Base-by-base conservation (phyloP, 2,113 vertebrate genomes). In the Rhinogobius similis region DNA sequence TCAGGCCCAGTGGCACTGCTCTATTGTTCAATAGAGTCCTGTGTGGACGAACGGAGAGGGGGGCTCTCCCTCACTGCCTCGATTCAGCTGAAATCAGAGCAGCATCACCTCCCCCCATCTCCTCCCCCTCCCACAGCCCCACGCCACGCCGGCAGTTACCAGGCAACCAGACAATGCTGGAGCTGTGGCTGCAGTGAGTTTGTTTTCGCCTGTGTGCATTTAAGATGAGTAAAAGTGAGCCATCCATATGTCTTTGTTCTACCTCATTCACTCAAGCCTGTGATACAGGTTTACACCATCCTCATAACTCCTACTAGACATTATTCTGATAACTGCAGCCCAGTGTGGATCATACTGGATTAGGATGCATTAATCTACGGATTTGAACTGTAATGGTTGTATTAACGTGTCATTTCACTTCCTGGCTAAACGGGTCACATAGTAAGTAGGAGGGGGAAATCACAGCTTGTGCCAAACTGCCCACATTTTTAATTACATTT, bases 91-190 rank as follows among this genome's bases (percentile, higher is more conserved):
- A 91, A 92, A 91, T 90, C 88, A 91, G 89, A 90, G 86, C 87
- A 86, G 81, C 87, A 88, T 88, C 86, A 79, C 77, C 79, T 50
- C 87, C 63, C 78, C 46, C 46, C 46, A 55, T 55, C 52, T 55
- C 52, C 52, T 55, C 86, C 86, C 72, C 75, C 82, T 82, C 79
- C 75, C 82, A 83, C 48, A 65, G 83, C 88, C 87, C 79, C 86
- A 90, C 86, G 89, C 91, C 91, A 93, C 89, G 87, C 89, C 85
- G 75, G 88, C 91, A 91, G 92, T 93, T 92, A 80, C 92, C 82
- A 90, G 52, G 92, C 91, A 91, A 93, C 91, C 90, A 93, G 89
- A 92, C 90, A 88, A 91, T 89, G 85, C 87, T 78, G 82, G 84
- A 91, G 90, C 88, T 81, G 86, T 89, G 86, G 88, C 88, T 88